Base-by-base conservation (phyloP, 2,113 vertebrate genomes). In the Corythornis madagascariensis region DNA sequence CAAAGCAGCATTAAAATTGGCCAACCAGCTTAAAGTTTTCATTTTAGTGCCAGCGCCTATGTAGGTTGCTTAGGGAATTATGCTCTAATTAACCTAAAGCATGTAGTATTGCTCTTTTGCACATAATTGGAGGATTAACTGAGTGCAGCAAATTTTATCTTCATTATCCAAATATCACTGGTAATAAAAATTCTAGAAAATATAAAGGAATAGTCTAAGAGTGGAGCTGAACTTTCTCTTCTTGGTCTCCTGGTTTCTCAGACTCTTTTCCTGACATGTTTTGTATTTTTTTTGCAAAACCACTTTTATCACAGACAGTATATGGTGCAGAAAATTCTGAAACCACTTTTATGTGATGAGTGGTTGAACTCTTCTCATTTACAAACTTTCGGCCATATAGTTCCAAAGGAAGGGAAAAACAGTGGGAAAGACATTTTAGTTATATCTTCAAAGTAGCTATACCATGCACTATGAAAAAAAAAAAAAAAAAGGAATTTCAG, bases 71-170 rank as follows among this genome's bases (percentile, higher is more conserved):
- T 83, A 55, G 87, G 87, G 91, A 96, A 81, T 59, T 76, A 67
- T 86, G 42, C 38, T 83, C 28, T 95, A 92, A 96, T 95, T 94
- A 93, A 92, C 47, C 40, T 64, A 60, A 85, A 92, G 57, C 45
- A 66, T 69, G 81, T 74, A 78, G 35, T 25, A 52, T 71, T 94
- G 90, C 74, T 86, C 83, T 96, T 96, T 93, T 86, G 71, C 38
- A 67, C 38, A 56, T 67, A 90, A 86, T 80, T 56, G 29, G 43
- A 80, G 33, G 57, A 71, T 91, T 84, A 96, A 90, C 31, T 61
- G 50, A 74, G 22, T 70, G 66, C 29, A 70, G 83, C 25, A 91
- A 24, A 42, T 86, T 81, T 96, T 89, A 69, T 18, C 22, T 56
- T n/a, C 29, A 67, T 38, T 75, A 69, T 69, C 80, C 90, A 92